These are phyloP conservation scores for Coracopsis vasa DNA, from an alignment of 2,113 vertebrate species.

Conservation along the genomic window DNA sequence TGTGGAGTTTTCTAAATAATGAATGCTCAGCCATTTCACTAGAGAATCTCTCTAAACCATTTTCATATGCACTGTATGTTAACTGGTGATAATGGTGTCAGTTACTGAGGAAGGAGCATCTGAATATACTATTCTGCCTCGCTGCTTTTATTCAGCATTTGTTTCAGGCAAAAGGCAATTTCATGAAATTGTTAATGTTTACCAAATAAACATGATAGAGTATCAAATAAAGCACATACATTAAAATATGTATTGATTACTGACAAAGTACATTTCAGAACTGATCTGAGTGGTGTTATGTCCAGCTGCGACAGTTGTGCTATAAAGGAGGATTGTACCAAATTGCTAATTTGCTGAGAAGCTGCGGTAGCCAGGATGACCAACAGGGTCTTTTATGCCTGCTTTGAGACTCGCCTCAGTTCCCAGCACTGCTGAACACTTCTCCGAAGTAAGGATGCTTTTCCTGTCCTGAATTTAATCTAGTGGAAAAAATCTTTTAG, in stretches of 20 bases:
- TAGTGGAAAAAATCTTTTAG: conserved; percentile 53
- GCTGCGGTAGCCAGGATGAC: background rate
- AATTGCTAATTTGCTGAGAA: background rate
- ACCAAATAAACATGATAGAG: background rate
- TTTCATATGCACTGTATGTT: background rate
- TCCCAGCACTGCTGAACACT: conserved; percentile 14
- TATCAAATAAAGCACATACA: background rate
- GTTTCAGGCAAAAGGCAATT: background rate
- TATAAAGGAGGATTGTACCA: background rate
- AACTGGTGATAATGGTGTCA: background rate
- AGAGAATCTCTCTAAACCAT: background rate
- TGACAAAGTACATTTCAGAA: background rate
- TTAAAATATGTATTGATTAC: background rate
- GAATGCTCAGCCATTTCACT: background rate
- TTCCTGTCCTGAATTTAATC: conserved; percentile 54
- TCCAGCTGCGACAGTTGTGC: background rate
- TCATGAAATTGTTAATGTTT: background rate
- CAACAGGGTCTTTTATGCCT: background rate
- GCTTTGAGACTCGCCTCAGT: background rate
- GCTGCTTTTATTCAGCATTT: background rate
- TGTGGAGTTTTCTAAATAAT: background rate
- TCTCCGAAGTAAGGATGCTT: conserved; percentile 27
- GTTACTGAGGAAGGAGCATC: background rate
- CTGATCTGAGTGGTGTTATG: background rate
- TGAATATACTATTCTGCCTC: background rate